phyloP scores from a whole-genome alignment of 2,113 vertebrate genomes.

The Nymphicus hollandicus region DNA sequence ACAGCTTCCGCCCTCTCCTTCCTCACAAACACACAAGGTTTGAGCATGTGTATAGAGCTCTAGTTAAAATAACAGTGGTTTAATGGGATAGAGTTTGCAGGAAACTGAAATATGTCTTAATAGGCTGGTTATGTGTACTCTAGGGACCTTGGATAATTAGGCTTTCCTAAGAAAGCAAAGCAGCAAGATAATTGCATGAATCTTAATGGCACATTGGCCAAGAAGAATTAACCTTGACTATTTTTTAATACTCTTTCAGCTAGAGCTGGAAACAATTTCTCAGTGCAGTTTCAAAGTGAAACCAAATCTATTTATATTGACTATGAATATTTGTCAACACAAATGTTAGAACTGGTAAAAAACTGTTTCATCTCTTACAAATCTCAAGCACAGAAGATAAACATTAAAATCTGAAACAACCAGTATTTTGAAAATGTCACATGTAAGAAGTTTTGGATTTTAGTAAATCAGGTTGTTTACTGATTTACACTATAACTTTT shows the following conservation, averaged over 20 bases:
- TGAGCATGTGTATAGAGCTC: neutral
- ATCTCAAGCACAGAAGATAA: neutral
- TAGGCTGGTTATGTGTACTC: neutral
- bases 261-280: neutral
- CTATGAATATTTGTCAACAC: neutral
- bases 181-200: neutral
- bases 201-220: neutral
- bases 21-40: neutral
- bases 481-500: neutral
- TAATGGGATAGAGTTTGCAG: neutral
- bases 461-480: neutral
- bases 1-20: neutral
- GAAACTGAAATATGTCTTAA: neutral
- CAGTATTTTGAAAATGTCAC: neutral
- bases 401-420: neutral
- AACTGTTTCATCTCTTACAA: neutral
- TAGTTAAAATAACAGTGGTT: neutral
- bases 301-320: neutral
- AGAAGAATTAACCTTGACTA: neutral
- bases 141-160: neutral
- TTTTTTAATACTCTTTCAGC: neutral
- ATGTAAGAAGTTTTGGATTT: neutral
- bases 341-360: neutral
- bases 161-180: neutral
- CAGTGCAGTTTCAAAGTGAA: neutral